Percentiles rank a stretch among this genome's conserved stretches.
These are phyloP conservation scores for Leptodactylus fuscus DNA, from an alignment of 2,113 vertebrate species.

Conservation along the genomic window DNA sequence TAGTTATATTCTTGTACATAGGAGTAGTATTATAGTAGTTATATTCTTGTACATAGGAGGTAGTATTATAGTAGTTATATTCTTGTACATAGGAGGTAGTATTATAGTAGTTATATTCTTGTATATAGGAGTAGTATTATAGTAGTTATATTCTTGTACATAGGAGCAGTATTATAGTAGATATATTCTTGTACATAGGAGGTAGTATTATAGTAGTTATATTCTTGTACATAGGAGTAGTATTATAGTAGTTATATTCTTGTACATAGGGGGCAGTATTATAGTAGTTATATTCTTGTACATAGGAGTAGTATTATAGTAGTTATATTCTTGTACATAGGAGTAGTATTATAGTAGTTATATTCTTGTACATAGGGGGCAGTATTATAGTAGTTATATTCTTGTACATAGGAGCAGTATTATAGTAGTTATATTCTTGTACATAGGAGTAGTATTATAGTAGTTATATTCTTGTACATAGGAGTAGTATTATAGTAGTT, in stretches of 20 bases:
- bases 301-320: neutral
- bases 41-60: neutral
- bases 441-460: neutral
- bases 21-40: no score
- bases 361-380: neutral
- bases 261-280: no score
- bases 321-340: neutral
- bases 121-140: neutral
- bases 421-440: neutral
- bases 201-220: neutral
- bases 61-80: neutral
- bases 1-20: no score
- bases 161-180: neutral
- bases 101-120: neutral
- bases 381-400: conserved; percentile 3
- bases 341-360: neutral
- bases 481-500: conserved; percentile 2
- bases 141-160: neutral
- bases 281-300: neutral
- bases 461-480: neutral
- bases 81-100: neutral
- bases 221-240: neutral
- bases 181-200: no score
- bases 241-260: conserved; percentile 1
- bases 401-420: neutral